A percentile compares a stretch with the other conserved stretches of the same genome.
phyloP scores from a whole-genome alignment of 2,113 vertebrate species.

The Nesogale talazaci region DNA sequence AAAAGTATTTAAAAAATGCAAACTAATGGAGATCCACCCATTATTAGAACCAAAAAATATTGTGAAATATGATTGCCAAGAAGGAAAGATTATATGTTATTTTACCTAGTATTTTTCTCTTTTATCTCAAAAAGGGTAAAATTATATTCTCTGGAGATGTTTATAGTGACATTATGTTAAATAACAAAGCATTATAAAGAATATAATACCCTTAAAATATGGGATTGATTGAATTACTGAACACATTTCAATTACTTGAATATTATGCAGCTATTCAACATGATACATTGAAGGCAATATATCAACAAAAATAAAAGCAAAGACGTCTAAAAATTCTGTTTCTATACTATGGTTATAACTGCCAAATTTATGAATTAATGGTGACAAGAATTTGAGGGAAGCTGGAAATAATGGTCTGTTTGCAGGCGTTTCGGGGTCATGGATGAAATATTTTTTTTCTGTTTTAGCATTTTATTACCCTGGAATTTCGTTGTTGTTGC shows the following conservation, averaged over 20 bases:
- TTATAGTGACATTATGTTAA: not conserved
- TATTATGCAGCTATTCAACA: not conserved
- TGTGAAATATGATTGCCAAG: constrained; percentile 5
- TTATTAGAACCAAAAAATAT: not conserved
- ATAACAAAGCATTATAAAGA: constrained; percentile 8
- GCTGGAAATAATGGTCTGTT: not conserved
- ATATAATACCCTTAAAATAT: not conserved
- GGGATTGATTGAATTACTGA: not conserved
- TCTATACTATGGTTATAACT: constrained; percentile 7
- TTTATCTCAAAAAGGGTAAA: not conserved
- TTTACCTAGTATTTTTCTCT: not conserved
- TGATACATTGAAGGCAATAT: constrained; percentile 4
- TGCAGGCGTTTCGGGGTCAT: not conserved
- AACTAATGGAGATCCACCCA: not conserved
- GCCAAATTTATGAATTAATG: constrained; percentile 4
- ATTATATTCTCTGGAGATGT: not conserved
- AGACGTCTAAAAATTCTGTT: not conserved
- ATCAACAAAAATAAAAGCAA: not conserved
- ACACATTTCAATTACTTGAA: not conserved
- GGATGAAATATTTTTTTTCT: not conserved
- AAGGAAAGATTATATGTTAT: not conserved
- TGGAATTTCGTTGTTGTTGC: not conserved
- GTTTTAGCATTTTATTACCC: constrained; percentile 29
- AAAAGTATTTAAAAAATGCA: too few relatives aligned
- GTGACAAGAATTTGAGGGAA: not conserved